Base-by-base conservation (phyloP, 2,888 invertebrate species). In the Anoplius nigerrimus region DNA sequence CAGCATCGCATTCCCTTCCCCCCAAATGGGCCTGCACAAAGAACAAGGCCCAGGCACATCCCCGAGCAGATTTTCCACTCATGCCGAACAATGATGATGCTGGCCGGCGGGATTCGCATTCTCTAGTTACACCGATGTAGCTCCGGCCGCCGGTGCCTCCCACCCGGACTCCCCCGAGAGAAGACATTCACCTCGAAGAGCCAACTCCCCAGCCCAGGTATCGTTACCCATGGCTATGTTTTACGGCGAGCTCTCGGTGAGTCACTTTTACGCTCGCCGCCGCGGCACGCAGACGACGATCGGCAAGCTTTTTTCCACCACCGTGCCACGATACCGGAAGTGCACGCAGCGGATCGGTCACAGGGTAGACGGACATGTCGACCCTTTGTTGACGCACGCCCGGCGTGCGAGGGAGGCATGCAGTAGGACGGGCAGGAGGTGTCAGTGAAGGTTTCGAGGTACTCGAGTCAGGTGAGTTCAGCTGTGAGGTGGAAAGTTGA, bases 121-220 rank as follows among this genome's bases (percentile, higher is more conserved):
- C 8, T 6, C 0, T 61, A 52, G 42, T 0, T 66, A 48, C 16
- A 48, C 48, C 27, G 4, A 20, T 72, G 70, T 54, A 52, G 61
- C 66, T 60, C 62, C 68, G n/a, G 65, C 71, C 62, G 72, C 56
- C 59, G 66, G 64, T 72, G 59, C 69, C 76, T 76, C 79, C 81
- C 80, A 77, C 75, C n/a, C 75, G 66, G 51, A 62, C 65, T 71
- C 69, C 66, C 75, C 72, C 42, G 71, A 77, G 76, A 80, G 82
- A 82, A 86, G 86, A 83, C 85, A 84, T 85, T 85, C 86, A 86
- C 86, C 86, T 86, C 84, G 73, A 61, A 61, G 66, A 74, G 72
- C 79, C 78, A 80, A 79, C 81, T 81, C 77, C 61, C 75, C 74
- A 76, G 66, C 62, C 63, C 63, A 72, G 60, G 69, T 72, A 79